Evolutionary conservation across 2,888 invertebrate genomes (phyloP).

Genomic region (Acleris sparsana): DNA sequence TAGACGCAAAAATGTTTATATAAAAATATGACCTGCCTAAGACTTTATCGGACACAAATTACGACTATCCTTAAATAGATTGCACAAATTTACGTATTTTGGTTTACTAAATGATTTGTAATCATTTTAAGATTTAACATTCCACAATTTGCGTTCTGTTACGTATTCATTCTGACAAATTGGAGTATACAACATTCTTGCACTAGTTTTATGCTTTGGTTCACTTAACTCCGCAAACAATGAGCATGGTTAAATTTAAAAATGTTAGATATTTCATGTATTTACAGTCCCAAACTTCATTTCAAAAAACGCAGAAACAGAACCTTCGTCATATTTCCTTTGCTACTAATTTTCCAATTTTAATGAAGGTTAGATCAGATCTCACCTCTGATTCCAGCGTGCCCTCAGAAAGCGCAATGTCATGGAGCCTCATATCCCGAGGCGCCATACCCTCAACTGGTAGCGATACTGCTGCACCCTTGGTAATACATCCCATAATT

Average conservation of each 20-base stretch:
- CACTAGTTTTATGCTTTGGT: no score
- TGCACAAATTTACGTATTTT: slow-evolving; percentile 33
- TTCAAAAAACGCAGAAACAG: not conserved
- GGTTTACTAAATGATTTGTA: slow-evolving; percentile 31
- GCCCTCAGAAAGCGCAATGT: slow-evolving; percentile 35
- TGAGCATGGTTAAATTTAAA: no score
- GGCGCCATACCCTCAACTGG: slow-evolving; percentile 59
- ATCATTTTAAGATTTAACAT: slow-evolving; percentile 20
- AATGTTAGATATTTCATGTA: no score
- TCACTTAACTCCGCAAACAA: no score
- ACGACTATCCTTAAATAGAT: slow-evolving; percentile 12
- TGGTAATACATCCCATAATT: slow-evolving; percentile 58
- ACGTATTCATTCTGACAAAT: no score
- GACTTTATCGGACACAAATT: slow-evolving; percentile 22
- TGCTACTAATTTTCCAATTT: not conserved
- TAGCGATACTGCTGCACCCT: slow-evolving; percentile 55
- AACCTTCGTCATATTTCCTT: not conserved
- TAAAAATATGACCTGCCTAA: slow-evolving; percentile 32
- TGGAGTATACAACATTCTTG: no score
- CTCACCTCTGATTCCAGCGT: not conserved
- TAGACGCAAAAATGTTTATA: slow-evolving; percentile 20
- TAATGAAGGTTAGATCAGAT: not conserved
- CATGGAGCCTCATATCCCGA: slow-evolving; percentile 41
- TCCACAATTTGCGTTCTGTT: no score
- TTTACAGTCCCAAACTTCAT: no score